Evolutionary conservation across 2,113 vertebrate species (phyloP).

Genomic region (Boleophthalmus pectinirostris): DNA sequence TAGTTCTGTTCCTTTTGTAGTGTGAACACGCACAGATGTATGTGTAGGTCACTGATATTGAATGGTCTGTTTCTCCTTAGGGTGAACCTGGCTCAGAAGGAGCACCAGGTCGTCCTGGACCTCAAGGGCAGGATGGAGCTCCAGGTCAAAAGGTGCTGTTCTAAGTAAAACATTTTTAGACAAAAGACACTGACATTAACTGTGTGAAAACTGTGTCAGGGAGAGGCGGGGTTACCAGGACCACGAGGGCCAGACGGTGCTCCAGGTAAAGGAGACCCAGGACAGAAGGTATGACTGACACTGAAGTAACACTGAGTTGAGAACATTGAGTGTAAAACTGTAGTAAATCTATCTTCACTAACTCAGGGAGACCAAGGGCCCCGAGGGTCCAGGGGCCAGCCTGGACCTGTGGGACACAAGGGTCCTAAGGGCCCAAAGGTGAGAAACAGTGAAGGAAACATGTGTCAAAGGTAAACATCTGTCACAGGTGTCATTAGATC

Average conservation of each 20-base stretch:
- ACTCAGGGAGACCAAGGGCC: conserved; percentile 75
- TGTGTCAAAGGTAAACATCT: not conserved
- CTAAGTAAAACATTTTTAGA: not conserved
- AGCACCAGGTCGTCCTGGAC: conserved; percentile 63
- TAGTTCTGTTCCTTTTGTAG: no score
- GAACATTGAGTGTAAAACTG: not conserved
- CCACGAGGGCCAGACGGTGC: conserved; percentile 68
- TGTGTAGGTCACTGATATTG: no score
- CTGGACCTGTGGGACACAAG: conserved; percentile 61
- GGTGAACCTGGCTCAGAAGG: conserved; percentile 72
- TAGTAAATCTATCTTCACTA: not conserved
- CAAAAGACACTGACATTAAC: not conserved
- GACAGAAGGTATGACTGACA: conserved; percentile 66
- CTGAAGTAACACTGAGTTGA: not conserved
- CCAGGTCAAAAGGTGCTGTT: conserved; percentile 70
- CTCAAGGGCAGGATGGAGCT: conserved; percentile 71
- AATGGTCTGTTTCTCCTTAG: conserved; percentile 37
- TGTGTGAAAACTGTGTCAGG: conserved; percentile 52
- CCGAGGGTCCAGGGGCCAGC: conserved; percentile 67
- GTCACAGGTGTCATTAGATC: not conserved
- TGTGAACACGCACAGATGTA: no score
- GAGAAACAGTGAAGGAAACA: not conserved
- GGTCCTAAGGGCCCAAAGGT: conserved; percentile 75
- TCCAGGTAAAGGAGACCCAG: conserved; percentile 72
- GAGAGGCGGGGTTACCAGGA: conserved; percentile 69